Percentiles rank a stretch among this genome's conserved stretches.
Evolutionary conservation across 2,113 vertebrate species (phyloP).

Genomic region (Poicephalus gulielmi): DNA sequence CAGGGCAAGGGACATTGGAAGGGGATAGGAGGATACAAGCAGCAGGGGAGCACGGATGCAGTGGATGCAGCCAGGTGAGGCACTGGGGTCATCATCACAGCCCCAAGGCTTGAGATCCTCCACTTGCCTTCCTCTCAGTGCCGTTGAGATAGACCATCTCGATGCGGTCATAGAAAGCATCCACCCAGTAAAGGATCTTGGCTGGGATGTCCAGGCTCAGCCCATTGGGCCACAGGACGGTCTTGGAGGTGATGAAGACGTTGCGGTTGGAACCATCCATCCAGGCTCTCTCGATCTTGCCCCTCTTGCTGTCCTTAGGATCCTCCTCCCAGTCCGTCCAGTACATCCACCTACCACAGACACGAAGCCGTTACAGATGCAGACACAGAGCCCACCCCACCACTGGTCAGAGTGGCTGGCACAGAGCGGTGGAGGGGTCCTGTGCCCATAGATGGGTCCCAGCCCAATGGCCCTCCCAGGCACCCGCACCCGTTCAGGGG

Average conservation of each 20-base stretch:
- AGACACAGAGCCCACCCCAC: not conserved
- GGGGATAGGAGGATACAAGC: not conserved
- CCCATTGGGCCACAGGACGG: slow-evolving; percentile 95
- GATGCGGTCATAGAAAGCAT: slow-evolving; percentile 96
- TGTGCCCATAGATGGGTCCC: not conserved
- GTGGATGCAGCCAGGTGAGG: not conserved
- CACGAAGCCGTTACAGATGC: accelerated
- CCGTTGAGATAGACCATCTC: slow-evolving; percentile 93
- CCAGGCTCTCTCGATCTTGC: slow-evolving; percentile 95
- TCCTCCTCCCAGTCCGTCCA: slow-evolving; percentile 99
- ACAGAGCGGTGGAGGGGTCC: not conserved
- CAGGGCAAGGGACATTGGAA: not conserved
- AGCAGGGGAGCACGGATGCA: accelerated
- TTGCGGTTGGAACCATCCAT: slow-evolving; percentile 94
- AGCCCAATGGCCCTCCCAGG: not conserved
- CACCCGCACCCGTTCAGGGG: slow-evolving; percentile 91
- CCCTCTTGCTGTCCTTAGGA: slow-evolving; percentile 93
- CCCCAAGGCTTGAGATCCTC: not conserved
- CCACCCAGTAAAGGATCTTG: slow-evolving; percentile 94
- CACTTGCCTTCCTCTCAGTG: slow-evolving; percentile 85
- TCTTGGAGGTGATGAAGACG: slow-evolving; percentile 93
- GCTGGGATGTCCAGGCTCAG: slow-evolving; percentile 93
- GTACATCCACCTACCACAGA: slow-evolving; percentile 90
- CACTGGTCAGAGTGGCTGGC: no score
- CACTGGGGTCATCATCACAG: accelerated